Base-by-base conservation (phyloP, 2,113 vertebrate species). In the Morone saxatilis region DNA sequence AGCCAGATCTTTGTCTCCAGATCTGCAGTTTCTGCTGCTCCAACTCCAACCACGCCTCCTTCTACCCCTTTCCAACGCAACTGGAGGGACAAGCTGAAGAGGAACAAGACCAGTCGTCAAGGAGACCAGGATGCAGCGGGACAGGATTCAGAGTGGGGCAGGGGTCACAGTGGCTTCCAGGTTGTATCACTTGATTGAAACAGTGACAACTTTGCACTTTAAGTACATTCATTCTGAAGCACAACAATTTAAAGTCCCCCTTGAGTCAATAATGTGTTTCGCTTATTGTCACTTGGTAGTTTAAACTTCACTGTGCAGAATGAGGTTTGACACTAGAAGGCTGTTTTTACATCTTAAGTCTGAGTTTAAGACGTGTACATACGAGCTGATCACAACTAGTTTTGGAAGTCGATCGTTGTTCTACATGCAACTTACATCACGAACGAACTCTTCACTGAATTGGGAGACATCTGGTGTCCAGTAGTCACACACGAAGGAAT, bases 51-150 rank as follows among this genome's bases (percentile, higher is more conserved):
- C 40, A 59, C 80, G 0, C 6, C 88, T 6, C 16, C 86, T 4
- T 22, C 80, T 1, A 5, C n/a, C 2, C 10, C 43, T 48, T 61
- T 51, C 20, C 68, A n/a, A 1, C 80, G 79, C 48, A 87, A 41
- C 76, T 95, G 93, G 94, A 94, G 10, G 73, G 86, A 91, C 69
- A 93, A 75, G 78, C 77, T 92, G 59, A 94, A 56, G 81, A 86
- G 76, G 60, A 67, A 84, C 48, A 92, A 76, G 89, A 69, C 0
- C 20, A 31, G 69, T 7, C 86, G 48, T 1, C 59, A 71, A 0
- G 68, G 9, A 48, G 74, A 88, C 53, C 88, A 71, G 71, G 69
- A 71, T 0, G 40, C 40, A 68, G 71, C 13, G 2, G 54, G 38
- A n/a, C 85, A 57, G 60, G 65, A 71, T 4, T 7, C 53, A 7